phyloP scores from a whole-genome alignment of 2,888 invertebrate species.

The Sinohyriopsis cumingii region DNA sequence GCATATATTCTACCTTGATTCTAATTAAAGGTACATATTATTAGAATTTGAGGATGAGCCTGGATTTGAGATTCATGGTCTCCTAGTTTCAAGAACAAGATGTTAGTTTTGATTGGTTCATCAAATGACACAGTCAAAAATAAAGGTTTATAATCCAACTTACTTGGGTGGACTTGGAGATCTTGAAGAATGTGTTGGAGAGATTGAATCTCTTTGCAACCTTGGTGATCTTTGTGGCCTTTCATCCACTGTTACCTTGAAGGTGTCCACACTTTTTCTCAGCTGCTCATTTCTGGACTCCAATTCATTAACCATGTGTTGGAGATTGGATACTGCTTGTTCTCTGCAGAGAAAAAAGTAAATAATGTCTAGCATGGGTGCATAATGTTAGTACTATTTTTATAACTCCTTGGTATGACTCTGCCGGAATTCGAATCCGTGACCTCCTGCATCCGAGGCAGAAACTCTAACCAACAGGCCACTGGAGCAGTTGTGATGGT shows the following conservation, averaged over 20 bases:
- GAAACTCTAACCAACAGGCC: too few relatives aligned
- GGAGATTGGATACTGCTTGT: conserved; percentile 33
- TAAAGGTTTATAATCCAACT: background rate
- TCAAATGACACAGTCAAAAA: too few relatives aligned
- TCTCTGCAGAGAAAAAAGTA: conserved; percentile 10
- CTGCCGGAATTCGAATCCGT: background rate
- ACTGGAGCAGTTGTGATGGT: too few relatives aligned
- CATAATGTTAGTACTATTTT: too few relatives aligned
- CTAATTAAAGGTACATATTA: too few relatives aligned
- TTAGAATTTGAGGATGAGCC: too few relatives aligned
- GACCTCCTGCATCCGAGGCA: background rate
- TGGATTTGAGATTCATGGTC: too few relatives aligned
- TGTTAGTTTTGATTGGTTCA: too few relatives aligned
- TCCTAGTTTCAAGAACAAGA: too few relatives aligned
- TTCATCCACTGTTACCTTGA: conserved; percentile 34
- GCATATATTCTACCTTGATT: too few relatives aligned
- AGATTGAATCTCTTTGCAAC: conserved; percentile 1
- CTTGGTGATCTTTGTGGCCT: conserved; percentile 20
- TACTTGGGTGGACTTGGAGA: conserved; percentile 35
- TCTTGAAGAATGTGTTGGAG: conserved; percentile 12
- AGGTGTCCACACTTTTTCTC: conserved; percentile 30
- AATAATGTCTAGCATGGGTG: background rate
- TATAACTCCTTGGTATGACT: background rate
- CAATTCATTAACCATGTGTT: conserved; percentile 30
- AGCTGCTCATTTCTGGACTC: conserved; percentile 37